A percentile compares a stretch with the other conserved stretches of the same genome.
Evolutionary conservation across 2,113 vertebrate genomes (phyloP).

Genomic region (Cephalopterus ornatus): DNA sequence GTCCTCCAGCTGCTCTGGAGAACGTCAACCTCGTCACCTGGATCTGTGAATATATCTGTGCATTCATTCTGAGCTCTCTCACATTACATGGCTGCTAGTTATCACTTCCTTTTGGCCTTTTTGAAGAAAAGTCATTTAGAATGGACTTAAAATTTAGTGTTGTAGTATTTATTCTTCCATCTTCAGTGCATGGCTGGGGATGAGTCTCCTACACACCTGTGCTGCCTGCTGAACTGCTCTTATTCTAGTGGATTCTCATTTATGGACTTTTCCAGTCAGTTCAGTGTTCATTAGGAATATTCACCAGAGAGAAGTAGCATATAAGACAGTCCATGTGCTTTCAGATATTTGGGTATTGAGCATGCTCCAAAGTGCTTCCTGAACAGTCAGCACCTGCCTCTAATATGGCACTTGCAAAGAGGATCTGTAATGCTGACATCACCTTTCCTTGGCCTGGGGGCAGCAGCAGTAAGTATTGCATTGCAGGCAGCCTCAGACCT

Average conservation of each 20-base stretch:
- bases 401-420: background rate
- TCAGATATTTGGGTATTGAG: background rate
- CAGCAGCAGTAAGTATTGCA: background rate
- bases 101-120: background rate
- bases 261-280: background rate
- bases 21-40: background rate
- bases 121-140: background rate
- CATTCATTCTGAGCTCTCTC: background rate
- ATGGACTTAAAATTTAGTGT: background rate
- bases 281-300: background rate
- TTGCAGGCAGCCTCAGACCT: background rate
- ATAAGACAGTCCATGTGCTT: accelerated
- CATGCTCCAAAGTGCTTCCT: background rate
- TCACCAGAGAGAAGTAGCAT: background rate
- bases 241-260: background rate
- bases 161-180: background rate
- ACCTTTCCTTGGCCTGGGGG: background rate
- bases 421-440: background rate
- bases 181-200: accelerated
- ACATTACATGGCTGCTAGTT: background rate
- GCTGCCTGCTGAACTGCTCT: background rate
- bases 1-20: background rate
- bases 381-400: background rate
- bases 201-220: background rate
- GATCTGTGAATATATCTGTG: background rate